These are phyloP conservation scores for Patella caerulea DNA, from an alignment of 2,888 invertebrate species.

Conservation along the genomic window DNA sequence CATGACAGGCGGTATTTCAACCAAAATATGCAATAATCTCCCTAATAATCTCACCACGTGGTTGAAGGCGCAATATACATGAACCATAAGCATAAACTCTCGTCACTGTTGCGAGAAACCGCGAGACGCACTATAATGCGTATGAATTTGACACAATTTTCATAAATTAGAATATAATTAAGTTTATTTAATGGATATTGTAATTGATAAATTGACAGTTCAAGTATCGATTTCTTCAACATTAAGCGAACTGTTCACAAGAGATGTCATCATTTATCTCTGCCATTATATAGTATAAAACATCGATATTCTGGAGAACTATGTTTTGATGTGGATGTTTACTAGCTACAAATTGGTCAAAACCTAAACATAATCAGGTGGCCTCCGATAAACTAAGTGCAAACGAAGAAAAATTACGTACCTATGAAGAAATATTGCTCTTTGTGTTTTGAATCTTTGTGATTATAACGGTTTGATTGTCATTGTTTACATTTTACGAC, in stretches of 20 bases:
- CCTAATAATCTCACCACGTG: conserved; percentile 22
- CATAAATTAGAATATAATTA: conserved; percentile 4
- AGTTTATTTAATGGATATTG: neutral
- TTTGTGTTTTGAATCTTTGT: too few species aligned
- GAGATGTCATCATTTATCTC: too few species aligned
- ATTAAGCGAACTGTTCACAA: too few species aligned
- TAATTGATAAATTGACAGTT: neutral
- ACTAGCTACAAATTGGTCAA: conserved; percentile 31
- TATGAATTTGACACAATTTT: conserved; percentile 8
- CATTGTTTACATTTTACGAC: too few species aligned
- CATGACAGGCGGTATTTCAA: conserved; percentile 15
- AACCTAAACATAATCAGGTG: conserved; percentile 68
- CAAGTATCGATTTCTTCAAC: too few species aligned
- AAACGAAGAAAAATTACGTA: too few species aligned
- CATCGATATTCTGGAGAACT: too few species aligned
- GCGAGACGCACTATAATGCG: neutral
- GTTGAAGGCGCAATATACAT: conserved; percentile 18
- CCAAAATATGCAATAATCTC: conserved; percentile 16
- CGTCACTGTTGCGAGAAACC: conserved; percentile 6
- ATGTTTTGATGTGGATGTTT: neutral
- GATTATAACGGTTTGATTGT: too few species aligned
- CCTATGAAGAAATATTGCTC: too few species aligned
- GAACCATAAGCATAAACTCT: conserved; percentile 21
- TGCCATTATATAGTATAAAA: too few species aligned
- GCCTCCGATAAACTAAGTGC: conserved; percentile 16